Evolutionary conservation across 2,888 invertebrate species (phyloP).

Genomic region (Epirrita christyi): DNA sequence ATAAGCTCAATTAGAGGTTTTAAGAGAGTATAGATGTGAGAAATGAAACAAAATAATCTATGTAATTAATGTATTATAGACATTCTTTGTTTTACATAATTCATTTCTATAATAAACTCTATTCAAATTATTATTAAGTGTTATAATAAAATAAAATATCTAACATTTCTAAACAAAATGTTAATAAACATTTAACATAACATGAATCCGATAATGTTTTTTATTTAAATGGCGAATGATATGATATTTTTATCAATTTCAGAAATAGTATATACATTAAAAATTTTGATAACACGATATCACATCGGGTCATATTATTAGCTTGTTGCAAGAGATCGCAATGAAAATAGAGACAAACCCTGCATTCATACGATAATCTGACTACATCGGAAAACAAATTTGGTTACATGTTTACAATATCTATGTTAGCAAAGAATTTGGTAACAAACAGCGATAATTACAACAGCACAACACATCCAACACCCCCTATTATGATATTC

Average conservation of each 20-base stretch:
- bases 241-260: constrained; percentile 75
- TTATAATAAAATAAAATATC: constrained; percentile 62
- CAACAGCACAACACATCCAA: constrained; percentile 62
- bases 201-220: constrained; percentile 60
- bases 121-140: constrained; percentile 68
- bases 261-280: constrained; percentile 56
- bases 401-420: constrained; percentile 50
- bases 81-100: constrained; percentile 83
- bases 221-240: constrained; percentile 85
- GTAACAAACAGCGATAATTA: constrained; percentile 64
- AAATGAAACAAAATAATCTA: constrained; percentile 67
- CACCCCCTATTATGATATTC: constrained; percentile 51
- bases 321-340: constrained; percentile 56
- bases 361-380: constrained; percentile 56
- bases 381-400: constrained; percentile 46
- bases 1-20: background rate
- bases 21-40: background rate
- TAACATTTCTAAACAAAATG: constrained; percentile 65
- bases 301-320: constrained; percentile 47
- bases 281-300: constrained; percentile 54
- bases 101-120: constrained; percentile 75
- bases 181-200: constrained; percentile 62
- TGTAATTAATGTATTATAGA: constrained; percentile 84
- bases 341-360: constrained; percentile 59
- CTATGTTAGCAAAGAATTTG: constrained; percentile 57